Evolutionary conservation across 1,140 invertebrate species (phyloP), one percentile per base, ranked within the genome.

Genomic region (Caenorhabditis brenneri): DNA sequence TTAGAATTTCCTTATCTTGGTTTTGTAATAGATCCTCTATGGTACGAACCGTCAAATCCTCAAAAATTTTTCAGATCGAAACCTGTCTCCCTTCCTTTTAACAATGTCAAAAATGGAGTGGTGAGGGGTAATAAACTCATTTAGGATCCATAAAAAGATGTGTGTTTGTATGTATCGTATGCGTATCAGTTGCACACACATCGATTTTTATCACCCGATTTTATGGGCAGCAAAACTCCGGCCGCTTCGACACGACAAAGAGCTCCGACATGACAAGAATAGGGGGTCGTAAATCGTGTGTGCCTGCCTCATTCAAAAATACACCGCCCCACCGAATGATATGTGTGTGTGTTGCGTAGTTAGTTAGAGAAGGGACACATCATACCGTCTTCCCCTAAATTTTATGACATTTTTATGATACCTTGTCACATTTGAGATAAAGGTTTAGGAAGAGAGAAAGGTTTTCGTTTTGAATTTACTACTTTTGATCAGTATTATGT

Each of bases 121-220:
- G n/a, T n/a, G n/a, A 3, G 3, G 19, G 65, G 65, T 19, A 74
- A 74, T 74, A 74, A 74, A 74, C 65, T 36, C 65, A 74, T 74
- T 74, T 74, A 74, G 36, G 65, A 74, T 74, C 65, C 65, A 74
- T 74, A 74, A 74, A 74, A 74, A 9, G 65, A n/a, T 74, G 65
- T 74, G n/a, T 42, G 36, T 46, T 12, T 42, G 36, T 46, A 42
- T 74, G 4, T 65, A n/a, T n/a, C n/a, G n/a, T n/a, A 22, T 65
- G 33, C 33, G 65, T 74, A 74, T 74, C 65, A 74, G 65, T 74
- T 74, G 65, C 65, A 74, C 65, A 22, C n/a, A 22, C 31, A 65
- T 27, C 19, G 4, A 2, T 74, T 74, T 74, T 74, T 42, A 42
- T 42, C 33, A 42, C 65, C 65, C 65, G 36, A 39, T 74, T 74